phyloP scores from a whole-genome alignment of 2,888 invertebrate species.

The Thera obeliscata region DNA sequence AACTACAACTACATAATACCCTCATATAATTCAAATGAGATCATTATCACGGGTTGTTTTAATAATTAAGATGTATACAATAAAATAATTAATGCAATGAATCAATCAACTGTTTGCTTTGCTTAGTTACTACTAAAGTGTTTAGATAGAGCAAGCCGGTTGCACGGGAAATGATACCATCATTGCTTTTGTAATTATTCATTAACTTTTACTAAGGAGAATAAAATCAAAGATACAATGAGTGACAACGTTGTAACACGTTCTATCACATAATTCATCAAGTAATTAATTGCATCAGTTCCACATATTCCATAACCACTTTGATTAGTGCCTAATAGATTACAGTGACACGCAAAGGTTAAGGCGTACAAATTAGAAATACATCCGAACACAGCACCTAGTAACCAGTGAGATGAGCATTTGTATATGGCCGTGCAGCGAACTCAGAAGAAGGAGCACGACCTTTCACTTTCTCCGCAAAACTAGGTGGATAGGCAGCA shows the following conservation, averaged over 20 bases:
- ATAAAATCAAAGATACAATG: constrained; percentile 26
- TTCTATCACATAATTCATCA: constrained; percentile 27
- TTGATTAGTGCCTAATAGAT: constrained; percentile 32
- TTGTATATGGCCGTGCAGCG: constrained; percentile 49
- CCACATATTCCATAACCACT: constrained; percentile 28
- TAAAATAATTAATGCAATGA: too few species aligned
- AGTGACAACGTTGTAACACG: constrained; percentile 30
- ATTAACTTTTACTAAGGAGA: constrained; percentile 10
- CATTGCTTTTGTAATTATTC: background rate
- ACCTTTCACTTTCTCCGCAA: constrained; percentile 75
- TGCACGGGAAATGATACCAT: background rate
- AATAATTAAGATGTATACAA: background rate
- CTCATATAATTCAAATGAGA: background rate
- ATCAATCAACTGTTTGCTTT: too few species aligned
- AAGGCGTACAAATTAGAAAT: constrained; percentile 45
- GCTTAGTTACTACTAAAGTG: too few species aligned
- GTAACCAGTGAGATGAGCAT: constrained; percentile 32
- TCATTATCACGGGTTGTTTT: background rate
- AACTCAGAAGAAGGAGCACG: constrained; percentile 54
- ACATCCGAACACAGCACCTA: constrained; percentile 28
- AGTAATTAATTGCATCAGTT: constrained; percentile 36
- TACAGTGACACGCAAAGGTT: constrained; percentile 55
- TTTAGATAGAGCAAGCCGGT: background rate
- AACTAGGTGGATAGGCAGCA: constrained; percentile 47
- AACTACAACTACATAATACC: too few species aligned